Percentiles rank a stretch among this genome's conserved stretches.
phyloP scores from a whole-genome alignment of 2,888 invertebrate species.

The Tenthredo mesomela region DNA sequence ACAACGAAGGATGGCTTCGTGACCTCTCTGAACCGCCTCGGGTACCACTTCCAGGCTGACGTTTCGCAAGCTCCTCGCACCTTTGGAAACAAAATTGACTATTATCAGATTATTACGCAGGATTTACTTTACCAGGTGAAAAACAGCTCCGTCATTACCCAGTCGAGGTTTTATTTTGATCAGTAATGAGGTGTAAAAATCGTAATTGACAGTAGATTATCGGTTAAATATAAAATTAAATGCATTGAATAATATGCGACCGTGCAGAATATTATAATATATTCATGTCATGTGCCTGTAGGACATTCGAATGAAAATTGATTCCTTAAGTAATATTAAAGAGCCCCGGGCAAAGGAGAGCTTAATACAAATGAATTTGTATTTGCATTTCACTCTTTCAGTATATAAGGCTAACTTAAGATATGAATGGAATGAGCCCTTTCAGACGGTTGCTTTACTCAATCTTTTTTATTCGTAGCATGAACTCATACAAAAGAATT shows the following conservation, averaged over 20 bases:
- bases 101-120: neutral
- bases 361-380: slow-evolving; percentile 46
- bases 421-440: slow-evolving; percentile 26
- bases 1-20: slow-evolving; percentile 86
- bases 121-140: slow-evolving; percentile 48
- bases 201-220: slow-evolving; percentile 62
- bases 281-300: slow-evolving; percentile 4
- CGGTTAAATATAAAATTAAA: slow-evolving; percentile 34
- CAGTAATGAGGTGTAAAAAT: slow-evolving; percentile 73
- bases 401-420: neutral
- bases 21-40: slow-evolving; percentile 84
- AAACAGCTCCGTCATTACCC: slow-evolving; percentile 65
- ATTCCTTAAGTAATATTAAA: neutral
- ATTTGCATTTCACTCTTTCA: slow-evolving; percentile 20
- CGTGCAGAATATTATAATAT: slow-evolving; percentile 27
- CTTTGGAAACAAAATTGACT: slow-evolving; percentile 68
- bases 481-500: slow-evolving; percentile 46
- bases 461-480: slow-evolving; percentile 36
- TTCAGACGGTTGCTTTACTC: slow-evolving; percentile 17
- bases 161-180: slow-evolving; percentile 69
- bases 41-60: slow-evolving; percentile 87
- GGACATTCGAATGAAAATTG: slow-evolving; percentile 32
- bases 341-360: slow-evolving; percentile 3
- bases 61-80: slow-evolving; percentile 85
- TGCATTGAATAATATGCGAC: neutral